Base-by-base conservation (phyloP, 2,797 vertebrate species). In the Lacerta viridis region DNA sequence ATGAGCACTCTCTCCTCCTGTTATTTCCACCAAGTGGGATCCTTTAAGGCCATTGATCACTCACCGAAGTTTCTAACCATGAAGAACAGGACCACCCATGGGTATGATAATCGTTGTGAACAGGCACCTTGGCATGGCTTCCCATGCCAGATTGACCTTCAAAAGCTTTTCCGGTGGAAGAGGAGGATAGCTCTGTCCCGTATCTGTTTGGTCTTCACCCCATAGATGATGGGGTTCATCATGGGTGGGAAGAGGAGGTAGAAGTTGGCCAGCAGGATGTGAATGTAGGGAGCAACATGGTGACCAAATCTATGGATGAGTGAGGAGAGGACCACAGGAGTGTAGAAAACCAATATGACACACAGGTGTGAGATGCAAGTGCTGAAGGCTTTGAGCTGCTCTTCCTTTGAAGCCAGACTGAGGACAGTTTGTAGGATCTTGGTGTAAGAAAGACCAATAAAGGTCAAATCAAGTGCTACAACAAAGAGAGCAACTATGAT, bases 191-290 rank as follows among this genome's bases (percentile, higher is more conserved):
- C 85, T 43, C 5, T 1, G 11, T 92, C 89, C 80, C 74, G 75
- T 88, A 95, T 91, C 84, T 95, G 85, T 78, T 93, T 95, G 1
- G 90, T 95, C 90, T 94, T 94, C 46, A 95, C 87, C 2, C 94
- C 94, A 9, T 87, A 95, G 2, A 93, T 93, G 0, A 96, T 90
- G 4, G 94, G 95, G 39, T 95, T 96, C 2, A 95, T 20, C 92
- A 91, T 78, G 20, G 83, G 92, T 71, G 92, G 92, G 0, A 94
- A 89, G 0, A 92, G 91, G 15, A 95, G 85, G 80, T 94, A 94
- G 64, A 94, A 91, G 20, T 69, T 88, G 20, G 92, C 88, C 59
- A 95, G 46, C 1, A 96, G 87, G 36, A 94, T 92, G 3, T 95
- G 91, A 1, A 88, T 89, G 10, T 93, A 90, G 13, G 93, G 94